Evolutionary conservation across 1,140 invertebrate species (phyloP), one percentile per base, ranked within the genome.

Genomic region (Tetraneura akinire): DNA sequence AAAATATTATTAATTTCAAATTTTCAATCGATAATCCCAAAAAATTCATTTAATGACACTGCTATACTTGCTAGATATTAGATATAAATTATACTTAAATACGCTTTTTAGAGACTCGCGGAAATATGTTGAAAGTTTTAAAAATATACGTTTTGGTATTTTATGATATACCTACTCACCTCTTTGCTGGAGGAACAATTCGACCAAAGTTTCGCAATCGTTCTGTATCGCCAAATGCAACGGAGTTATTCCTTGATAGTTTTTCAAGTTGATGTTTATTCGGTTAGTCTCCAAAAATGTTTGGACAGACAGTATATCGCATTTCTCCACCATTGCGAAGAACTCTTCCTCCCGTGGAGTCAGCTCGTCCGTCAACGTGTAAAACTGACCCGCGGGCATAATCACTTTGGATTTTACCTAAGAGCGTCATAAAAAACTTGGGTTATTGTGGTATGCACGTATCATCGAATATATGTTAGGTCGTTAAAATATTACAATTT

Each of bases 211-310:
- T 71, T 86, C 84, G 49, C 87, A 86, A 60, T 85, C 83, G 70
- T 86, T 87, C 81, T 86, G 83, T 6, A 90, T 86, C 0, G 89
- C 89, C 71, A 89, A 84, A 80, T 89, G 86, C 10, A 90, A 85
- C 9, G 88, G 88, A 11, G 88, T 88, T 4, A 87, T 83, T 32
- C 89, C 89, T 87, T 88, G 82, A 18, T 82, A 83, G 71, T 57
- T 49, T 37, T 68, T 66, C 45, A 66, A 37, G 23, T 80, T 80
- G 6, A 80, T 45, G 10, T 78, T 57, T 26, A 78, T 8, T 14
- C 21, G 21, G 23, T 78, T 78, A 14, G 16, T 26, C 5, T 11
- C 10, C 23, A 78, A 57, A 3, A 62, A 78, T 3, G 42, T 18
- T 62, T 78, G 21, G 16, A 60, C 23, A 3, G 23, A 55, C 14